These are phyloP conservation scores for Leucopternis melanops DNA, from an alignment of 2,113 vertebrate species.

Conservation along the genomic window DNA sequence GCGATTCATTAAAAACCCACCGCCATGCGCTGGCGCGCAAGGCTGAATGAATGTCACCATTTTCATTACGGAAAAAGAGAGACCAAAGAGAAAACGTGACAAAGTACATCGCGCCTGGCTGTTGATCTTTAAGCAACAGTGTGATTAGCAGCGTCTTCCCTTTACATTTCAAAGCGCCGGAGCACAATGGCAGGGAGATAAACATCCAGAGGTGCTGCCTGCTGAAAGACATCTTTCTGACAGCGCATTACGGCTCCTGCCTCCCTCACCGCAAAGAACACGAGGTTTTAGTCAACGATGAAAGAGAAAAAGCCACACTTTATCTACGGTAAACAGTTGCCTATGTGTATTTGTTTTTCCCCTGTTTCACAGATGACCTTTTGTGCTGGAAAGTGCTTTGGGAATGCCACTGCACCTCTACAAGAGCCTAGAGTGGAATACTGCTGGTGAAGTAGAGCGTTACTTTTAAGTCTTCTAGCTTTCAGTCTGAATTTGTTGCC, in stretches of 20 bases:
- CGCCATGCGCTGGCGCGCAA: background rate
- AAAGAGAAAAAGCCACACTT: conserved; percentile 44
- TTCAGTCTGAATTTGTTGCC: background rate
- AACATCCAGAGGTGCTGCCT: conserved; percentile 46
- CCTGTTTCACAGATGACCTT: background rate
- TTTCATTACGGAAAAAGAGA: conserved; percentile 32
- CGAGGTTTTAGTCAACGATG: conserved; percentile 16
- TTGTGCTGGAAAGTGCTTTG: background rate
- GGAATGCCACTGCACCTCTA: background rate
- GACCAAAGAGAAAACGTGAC: conserved; percentile 52
- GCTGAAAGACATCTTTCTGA: conserved; percentile 37
- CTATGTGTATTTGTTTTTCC: conserved; percentile 19
- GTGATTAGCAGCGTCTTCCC: conserved; percentile 27
- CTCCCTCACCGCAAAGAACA: conserved; percentile 23
- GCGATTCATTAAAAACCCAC: background rate
- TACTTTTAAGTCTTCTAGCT: background rate
- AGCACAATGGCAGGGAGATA: conserved; percentile 46
- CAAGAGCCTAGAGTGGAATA: background rate
- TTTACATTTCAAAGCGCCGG: conserved; percentile 46
- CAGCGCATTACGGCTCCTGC: background rate
- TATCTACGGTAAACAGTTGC: conserved; percentile 5
- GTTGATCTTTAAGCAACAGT: conserved; percentile 57
- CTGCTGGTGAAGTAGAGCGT: background rate
- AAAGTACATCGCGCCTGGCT: conserved; percentile 46
- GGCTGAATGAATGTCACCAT: conserved; percentile 4